These are phyloP conservation scores for Popillia japonica DNA, from an alignment of 1,140 invertebrate genomes.

Conservation along the genomic window DNA sequence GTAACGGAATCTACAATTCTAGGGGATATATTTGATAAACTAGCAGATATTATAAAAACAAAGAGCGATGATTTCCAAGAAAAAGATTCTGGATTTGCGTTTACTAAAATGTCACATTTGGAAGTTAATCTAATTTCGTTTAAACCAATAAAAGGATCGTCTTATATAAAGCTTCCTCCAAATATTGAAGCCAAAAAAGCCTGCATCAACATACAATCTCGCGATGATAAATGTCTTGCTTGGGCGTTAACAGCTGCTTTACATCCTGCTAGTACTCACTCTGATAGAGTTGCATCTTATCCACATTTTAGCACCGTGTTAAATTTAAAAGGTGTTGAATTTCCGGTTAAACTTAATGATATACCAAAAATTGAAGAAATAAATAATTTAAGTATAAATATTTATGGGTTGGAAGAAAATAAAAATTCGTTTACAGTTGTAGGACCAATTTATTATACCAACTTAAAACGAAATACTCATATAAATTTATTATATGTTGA, in stretches of 20 bases:
- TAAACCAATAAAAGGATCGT: conserved; percentile 52
- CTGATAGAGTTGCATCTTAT: neutral
- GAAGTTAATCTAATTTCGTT: conserved; percentile 40
- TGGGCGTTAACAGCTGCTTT: conserved; percentile 44
- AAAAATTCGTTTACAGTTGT: neutral
- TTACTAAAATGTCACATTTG: conserved; percentile 41
- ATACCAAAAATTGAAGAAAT: neutral
- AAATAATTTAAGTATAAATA: too few species aligned
- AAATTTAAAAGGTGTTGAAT: conserved; percentile 8
- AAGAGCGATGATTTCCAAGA: conserved; percentile 45
- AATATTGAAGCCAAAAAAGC: conserved; percentile 56
- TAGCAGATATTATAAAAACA: neutral
- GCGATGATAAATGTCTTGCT: conserved; percentile 57
- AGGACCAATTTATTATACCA: too few species aligned
- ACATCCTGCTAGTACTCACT: neutral
- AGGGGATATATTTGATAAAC: neutral
- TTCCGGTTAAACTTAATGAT: neutral
- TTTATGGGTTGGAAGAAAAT: neutral
- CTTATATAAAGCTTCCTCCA: conserved; percentile 54
- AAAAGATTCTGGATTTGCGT: conserved; percentile 41
- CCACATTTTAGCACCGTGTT: neutral
- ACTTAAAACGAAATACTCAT: too few species aligned
- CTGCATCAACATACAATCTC: conserved; percentile 59
- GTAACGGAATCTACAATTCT: neutral
- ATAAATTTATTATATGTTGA: conserved; percentile 24